A percentile compares a stretch with the other conserved stretches of the same genome.
These are phyloP conservation scores for Caenorhabditis zanzibari DNA, from an alignment of 2,888 invertebrate species.

Conservation along the genomic window DNA sequence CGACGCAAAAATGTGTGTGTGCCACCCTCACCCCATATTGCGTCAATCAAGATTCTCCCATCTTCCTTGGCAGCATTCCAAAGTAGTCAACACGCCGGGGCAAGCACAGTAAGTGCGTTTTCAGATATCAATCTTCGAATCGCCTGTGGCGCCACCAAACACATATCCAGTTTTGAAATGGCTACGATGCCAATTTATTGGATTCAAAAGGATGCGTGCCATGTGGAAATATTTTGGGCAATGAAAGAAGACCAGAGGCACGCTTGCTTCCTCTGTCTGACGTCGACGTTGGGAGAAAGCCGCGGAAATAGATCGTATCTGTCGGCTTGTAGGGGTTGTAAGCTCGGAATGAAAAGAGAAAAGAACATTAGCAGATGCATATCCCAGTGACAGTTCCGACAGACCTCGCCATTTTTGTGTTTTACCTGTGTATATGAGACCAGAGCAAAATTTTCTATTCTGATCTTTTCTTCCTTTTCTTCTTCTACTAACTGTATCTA, in stretches of 20 bases:
- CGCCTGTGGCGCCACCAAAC: constrained; percentile 3
- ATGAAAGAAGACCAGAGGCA: constrained; percentile 1
- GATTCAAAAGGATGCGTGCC: background rate
- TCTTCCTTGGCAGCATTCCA: constrained; percentile 59
- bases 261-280: constrained; percentile 29
- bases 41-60: constrained; percentile 31
- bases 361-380: constrained; percentile 45
- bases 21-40: background rate
- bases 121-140: constrained; percentile 45
- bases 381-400: constrained; percentile 46
- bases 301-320: constrained; percentile 38
- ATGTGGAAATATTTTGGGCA: constrained; percentile 17
- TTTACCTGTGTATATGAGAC: constrained; percentile 4
- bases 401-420: constrained; percentile 23
- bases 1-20: constrained; percentile 12
- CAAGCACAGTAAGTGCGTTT: constrained; percentile 40
- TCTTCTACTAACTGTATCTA: background rate
- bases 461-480: background rate
- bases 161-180: constrained; percentile 48
- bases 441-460: background rate
- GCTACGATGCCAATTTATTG: constrained; percentile 32
- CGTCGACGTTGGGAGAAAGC: constrained; percentile 19
- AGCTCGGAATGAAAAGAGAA: constrained; percentile 43
- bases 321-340: constrained; percentile 34
- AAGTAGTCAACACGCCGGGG: constrained; percentile 8